These are phyloP conservation scores for Hyaena hyaena DNA, from an alignment of 2,113 vertebrate species.

Conservation along the genomic window DNA sequence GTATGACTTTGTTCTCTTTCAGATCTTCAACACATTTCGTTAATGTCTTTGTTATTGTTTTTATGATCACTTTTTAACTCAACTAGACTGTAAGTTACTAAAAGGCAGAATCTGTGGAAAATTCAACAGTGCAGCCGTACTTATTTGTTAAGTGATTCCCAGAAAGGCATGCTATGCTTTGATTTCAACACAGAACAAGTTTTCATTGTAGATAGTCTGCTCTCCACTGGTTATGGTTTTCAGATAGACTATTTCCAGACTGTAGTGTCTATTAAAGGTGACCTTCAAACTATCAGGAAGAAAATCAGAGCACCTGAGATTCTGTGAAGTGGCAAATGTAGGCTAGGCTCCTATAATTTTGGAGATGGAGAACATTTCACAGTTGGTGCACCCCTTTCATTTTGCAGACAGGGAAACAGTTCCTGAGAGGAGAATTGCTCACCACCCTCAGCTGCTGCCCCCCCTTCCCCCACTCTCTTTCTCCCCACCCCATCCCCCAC, in stretches of 20 bases:
- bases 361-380: not conserved
- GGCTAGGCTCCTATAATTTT: not conserved
- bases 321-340: not conserved
- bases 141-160: not conserved
- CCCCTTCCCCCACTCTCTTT: not conserved
- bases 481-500: not conserved
- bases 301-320: not conserved
- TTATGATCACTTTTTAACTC: constrained; percentile 21
- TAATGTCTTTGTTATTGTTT: constrained; percentile 26
- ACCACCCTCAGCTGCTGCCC: no score
- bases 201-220: not conserved
- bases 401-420: not conserved
- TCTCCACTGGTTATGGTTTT: not conserved
- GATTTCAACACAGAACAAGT: constrained; percentile 24
- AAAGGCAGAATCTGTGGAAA: constrained; percentile 9
- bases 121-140: not conserved
- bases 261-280: not conserved
- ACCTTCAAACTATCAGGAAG: not conserved
- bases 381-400: not conserved
- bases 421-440: not conserved
- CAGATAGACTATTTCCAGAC: constrained; percentile 1
- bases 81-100: not conserved
- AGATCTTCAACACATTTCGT: not conserved
- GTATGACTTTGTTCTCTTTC: not conserved
- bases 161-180: constrained; percentile 1